A percentile compares a stretch with the other conserved stretches of the same genome.
These are phyloP conservation scores for Trichogramma pretiosum DNA, from an alignment of 1,140 invertebrate genomes.

Conservation along the genomic window DNA sequence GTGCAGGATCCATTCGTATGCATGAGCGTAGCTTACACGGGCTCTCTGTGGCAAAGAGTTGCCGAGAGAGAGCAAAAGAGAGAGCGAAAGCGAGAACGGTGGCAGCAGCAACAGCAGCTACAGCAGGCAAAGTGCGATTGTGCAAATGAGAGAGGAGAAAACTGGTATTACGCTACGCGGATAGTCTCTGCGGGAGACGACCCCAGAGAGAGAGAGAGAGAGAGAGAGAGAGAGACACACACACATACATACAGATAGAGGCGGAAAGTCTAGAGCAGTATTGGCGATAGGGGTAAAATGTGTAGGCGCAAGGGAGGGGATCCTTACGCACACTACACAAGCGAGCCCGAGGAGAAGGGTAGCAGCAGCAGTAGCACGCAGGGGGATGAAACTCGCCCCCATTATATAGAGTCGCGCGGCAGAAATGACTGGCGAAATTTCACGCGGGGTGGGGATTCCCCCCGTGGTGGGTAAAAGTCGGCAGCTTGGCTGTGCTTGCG, in stretches of 20 bases:
- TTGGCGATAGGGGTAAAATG: not conserved
- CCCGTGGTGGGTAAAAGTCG: too few relatives aligned
- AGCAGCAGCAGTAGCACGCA: not conserved
- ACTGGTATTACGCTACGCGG: too few relatives aligned
- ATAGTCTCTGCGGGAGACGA: not conserved
- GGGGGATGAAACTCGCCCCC: constrained; percentile 11
- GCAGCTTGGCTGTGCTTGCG: too few relatives aligned
- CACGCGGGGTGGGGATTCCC: too few relatives aligned
- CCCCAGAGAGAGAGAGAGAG: not conserved
- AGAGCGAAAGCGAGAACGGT: constrained; percentile 18
- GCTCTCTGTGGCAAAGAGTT: constrained; percentile 17
- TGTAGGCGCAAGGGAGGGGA: too few relatives aligned
- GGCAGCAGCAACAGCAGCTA: constrained; percentile 15
- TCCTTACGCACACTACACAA: too few relatives aligned
- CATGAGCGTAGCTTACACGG: too few relatives aligned
- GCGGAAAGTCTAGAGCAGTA: not conserved
- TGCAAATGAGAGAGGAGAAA: constrained; percentile 11
- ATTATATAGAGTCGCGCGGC: constrained; percentile 2
- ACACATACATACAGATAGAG: not conserved
- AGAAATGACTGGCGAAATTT: too few relatives aligned
- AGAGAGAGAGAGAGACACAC: constrained; percentile 1
- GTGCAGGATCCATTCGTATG: too few relatives aligned
- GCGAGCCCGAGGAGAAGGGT: not conserved
- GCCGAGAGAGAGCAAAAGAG: constrained; percentile 15
- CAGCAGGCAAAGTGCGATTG: constrained; percentile 15